Evolutionary conservation across 2,888 invertebrate genomes (phyloP), one percentile per base, ranked within the genome.

Genomic region (Neuroscelio doddi): DNA sequence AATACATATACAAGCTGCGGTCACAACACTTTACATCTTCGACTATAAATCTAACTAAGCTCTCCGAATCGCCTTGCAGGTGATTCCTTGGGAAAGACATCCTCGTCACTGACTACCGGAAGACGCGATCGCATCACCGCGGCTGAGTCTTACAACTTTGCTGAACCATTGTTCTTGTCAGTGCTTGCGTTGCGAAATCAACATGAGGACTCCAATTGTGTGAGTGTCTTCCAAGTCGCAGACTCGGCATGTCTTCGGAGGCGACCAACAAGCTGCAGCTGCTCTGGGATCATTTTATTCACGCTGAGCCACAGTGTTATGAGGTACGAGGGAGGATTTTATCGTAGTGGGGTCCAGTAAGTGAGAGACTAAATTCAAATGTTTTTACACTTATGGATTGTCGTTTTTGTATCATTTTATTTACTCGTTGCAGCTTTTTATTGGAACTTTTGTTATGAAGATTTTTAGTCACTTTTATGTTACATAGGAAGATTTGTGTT

Each of bases 241-340:
- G 39, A 39, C 10, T 30, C 30, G 45, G 17, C 12, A 64, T 64
- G 59, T 50, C 58, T 58, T 27, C 49, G 17, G 15, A 34, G 16
- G 38, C 44, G 53, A 61, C 26, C 27, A 77, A 73, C 68, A 83
- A 74, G 51, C 73, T 85, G 26, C 87, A 88, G 76, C 70, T 87
- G 52, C 86, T 88, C 72, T 90, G 90, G 90, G 88, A 90, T 66
- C 86, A 87, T 64, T 90, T 89, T 82, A 88, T 89, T 81, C 88
- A 87, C 74, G 87, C 89, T 7, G 89, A 89, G 77, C 87, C 87
- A 45, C 88, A 88, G 15, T 88, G 89, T 76, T 88, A 88, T 80
- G 89, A 90, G 89, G 90, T 90, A 82, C 27, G 21, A 21, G n/a
- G n/a, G n/a, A n/a, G n/a, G n/a, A n/a, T n/a, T n/a, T n/a, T n/a